phyloP scores from a whole-genome alignment of 2,888 invertebrate genomes.

The Trichogramma dendrolimi region DNA sequence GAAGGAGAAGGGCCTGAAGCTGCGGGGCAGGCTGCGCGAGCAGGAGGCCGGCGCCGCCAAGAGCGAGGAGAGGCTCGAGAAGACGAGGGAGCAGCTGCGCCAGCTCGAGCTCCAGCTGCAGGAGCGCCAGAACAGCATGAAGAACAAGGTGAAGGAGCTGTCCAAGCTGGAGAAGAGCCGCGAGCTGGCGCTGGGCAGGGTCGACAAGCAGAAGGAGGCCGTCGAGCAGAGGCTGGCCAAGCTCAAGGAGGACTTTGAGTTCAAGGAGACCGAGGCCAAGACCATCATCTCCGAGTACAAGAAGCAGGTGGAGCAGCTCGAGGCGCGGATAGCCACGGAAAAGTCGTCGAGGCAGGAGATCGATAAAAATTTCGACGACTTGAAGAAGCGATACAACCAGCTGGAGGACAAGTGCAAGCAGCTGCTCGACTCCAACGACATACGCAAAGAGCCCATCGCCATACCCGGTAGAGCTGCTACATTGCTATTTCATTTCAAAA shows the following conservation, averaged over 20 bases:
- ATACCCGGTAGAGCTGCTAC: too few species aligned
- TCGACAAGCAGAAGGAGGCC: slow-evolving; percentile 42
- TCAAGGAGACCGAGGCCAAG: slow-evolving; percentile 35
- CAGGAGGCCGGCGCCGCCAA: slow-evolving; percentile 32
- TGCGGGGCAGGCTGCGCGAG: slow-evolving; percentile 34
- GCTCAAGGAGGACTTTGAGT: slow-evolving; percentile 36
- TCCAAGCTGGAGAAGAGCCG: slow-evolving; percentile 37
- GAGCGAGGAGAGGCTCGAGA: slow-evolving; percentile 34
- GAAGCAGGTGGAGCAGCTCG: slow-evolving; percentile 28
- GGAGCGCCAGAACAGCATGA: slow-evolving; percentile 37
- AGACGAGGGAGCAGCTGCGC: slow-evolving; percentile 34
- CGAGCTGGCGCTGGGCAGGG: slow-evolving; percentile 34
- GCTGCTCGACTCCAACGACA: slow-evolving; percentile 33
- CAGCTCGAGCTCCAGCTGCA: slow-evolving; percentile 37
- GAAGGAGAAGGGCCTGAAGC: slow-evolving; percentile 34
- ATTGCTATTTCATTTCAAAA: not conserved
- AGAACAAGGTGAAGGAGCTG: slow-evolving; percentile 36
- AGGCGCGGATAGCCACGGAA: slow-evolving; percentile 28
- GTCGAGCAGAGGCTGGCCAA: slow-evolving; percentile 40
- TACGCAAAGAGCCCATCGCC: not conserved
- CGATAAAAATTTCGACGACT: slow-evolving; percentile 28
- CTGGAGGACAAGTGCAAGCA: slow-evolving; percentile 34
- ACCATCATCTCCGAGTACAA: slow-evolving; percentile 30
- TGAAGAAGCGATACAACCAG: slow-evolving; percentile 29
- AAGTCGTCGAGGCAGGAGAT: slow-evolving; percentile 30